Evolutionary conservation across 2,888 invertebrate genomes (phyloP).

Genomic region (Scaptomyza polygonia): DNA sequence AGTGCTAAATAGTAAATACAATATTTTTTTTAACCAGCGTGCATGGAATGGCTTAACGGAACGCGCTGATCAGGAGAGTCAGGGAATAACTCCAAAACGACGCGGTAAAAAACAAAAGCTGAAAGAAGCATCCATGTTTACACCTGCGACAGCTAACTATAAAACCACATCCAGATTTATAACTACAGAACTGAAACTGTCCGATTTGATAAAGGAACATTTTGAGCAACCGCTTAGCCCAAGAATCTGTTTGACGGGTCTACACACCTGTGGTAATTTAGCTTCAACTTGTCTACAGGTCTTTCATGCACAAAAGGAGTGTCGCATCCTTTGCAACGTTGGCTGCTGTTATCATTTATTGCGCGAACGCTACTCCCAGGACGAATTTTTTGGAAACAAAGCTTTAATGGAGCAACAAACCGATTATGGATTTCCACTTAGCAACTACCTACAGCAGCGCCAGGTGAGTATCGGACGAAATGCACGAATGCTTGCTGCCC

Average conservation of each 20-base stretch:
- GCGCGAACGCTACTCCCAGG: conserved; percentile 85
- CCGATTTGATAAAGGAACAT: conserved; percentile 84
- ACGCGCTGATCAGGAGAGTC: conserved; percentile 85
- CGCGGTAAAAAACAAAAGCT: conserved; percentile 67
- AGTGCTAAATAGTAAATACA: conserved; percentile 4
- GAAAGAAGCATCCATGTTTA: conserved; percentile 18
- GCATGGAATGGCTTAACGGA: conserved; percentile 87
- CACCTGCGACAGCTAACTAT: conserved; percentile 82
- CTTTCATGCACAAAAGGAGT: conserved; percentile 86
- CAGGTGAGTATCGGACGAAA: conserved; percentile 88
- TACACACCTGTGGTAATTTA: conserved; percentile 96
- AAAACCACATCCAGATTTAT: conserved; percentile 88
- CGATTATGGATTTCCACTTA: conserved; percentile 88
- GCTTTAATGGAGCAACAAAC: conserved; percentile 70
- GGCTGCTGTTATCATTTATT: conserved; percentile 96
- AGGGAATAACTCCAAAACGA: conserved; percentile 80
- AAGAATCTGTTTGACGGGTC: conserved; percentile 88
- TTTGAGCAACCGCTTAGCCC: conserved; percentile 83
- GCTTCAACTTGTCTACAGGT: conserved; percentile 89
- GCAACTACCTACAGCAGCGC: conserved; percentile 86
- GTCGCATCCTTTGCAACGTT: conserved; percentile 90
- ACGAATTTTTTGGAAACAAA: conserved; percentile 81
- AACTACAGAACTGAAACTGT: conserved; percentile 86
- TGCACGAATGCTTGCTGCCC: conserved; percentile 93
- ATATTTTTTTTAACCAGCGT: conserved; percentile 83